Evolutionary conservation across 2,113 vertebrate genomes (phyloP).

Genomic region (Melanerpes aurifrons): DNA sequence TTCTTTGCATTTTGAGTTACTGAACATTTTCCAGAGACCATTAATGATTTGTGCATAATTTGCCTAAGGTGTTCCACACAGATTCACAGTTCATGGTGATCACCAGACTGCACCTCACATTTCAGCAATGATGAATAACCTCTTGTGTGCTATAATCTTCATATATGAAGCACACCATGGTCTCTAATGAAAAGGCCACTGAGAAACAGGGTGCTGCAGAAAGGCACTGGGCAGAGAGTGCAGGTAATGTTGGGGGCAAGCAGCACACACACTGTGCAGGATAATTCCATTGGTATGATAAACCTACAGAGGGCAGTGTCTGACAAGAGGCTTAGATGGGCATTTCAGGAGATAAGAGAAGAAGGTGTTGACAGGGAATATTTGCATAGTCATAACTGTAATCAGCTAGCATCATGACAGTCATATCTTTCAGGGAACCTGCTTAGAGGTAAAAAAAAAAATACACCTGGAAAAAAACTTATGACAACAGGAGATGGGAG

Average conservation of each 20-base stretch:
- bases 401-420: not conserved
- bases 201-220: not conserved
- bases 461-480: not conserved
- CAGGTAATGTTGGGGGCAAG: not conserved
- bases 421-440: not conserved
- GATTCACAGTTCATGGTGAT: not conserved
- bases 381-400: not conserved
- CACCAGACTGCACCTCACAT: not conserved
- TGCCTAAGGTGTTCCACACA: not conserved
- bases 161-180: not conserved
- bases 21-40: not conserved
- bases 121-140: not conserved
- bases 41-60: not conserved
- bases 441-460: not conserved
- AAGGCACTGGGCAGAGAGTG: not conserved
- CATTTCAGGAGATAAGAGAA: not conserved
- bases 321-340: not conserved
- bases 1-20: not conserved
- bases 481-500: not conserved
- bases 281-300: not conserved
- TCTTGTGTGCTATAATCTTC: not conserved
- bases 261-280: rapidly evolving
- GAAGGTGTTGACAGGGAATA: not conserved
- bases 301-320: constrained; percentile 38
- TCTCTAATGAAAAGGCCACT: not conserved